Evolutionary conservation across 2,888 invertebrate genomes (phyloP).

Genomic region (Rotaria magnacalcarata): DNA sequence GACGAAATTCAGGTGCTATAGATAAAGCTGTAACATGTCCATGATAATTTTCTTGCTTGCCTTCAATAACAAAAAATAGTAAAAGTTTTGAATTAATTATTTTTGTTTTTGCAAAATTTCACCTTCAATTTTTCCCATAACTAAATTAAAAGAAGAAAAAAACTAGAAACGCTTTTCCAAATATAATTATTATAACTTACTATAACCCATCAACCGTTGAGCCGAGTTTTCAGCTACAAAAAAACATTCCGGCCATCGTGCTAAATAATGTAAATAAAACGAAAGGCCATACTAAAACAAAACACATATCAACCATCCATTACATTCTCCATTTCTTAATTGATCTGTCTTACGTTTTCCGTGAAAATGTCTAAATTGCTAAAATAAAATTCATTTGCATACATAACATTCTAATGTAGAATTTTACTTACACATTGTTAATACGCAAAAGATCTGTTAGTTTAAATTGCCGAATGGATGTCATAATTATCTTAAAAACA

Average conservation of each 20-base stretch:
- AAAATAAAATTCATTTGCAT: neutral
- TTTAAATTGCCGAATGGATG: constrained; percentile 32
- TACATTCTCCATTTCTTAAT: neutral
- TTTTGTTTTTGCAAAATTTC: neutral
- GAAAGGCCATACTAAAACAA: constrained; percentile 44
- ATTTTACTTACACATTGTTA: constrained; percentile 43
- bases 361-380: constrained; percentile 46
- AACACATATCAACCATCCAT: neutral
- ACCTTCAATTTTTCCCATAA: constrained; percentile 36
- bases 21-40: constrained; percentile 97
- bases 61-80: constrained; percentile 73
- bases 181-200: neutral
- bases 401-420: neutral
- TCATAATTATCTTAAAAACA: constrained; percentile 9
- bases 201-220: constrained; percentile 43
- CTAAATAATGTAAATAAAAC: constrained; percentile 44
- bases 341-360: constrained; percentile 38
- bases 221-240: constrained; percentile 38
- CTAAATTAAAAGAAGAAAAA: neutral
- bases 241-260: constrained; percentile 45
- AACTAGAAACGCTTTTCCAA: neutral
- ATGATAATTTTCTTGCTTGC: constrained; percentile 98
- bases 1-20: constrained; percentile 85
- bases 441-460: constrained; percentile 38
- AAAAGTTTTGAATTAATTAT: neutral